Evolutionary conservation across 2,113 vertebrate genomes (phyloP).

Genomic region (Vicugna pacos): DNA sequence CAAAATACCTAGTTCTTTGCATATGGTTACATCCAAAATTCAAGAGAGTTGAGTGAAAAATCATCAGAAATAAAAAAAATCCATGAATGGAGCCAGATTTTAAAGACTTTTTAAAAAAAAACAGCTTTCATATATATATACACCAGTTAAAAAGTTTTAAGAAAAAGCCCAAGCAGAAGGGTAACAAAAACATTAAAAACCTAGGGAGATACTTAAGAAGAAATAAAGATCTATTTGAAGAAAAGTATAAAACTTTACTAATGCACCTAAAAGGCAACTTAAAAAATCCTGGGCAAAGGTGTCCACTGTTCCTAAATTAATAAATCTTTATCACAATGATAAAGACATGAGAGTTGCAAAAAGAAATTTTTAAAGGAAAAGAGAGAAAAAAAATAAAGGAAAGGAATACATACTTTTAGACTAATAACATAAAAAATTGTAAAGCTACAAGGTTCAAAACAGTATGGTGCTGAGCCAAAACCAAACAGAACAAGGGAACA

Average conservation of each 20-base stretch:
- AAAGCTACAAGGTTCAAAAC: slow-evolving; percentile 13
- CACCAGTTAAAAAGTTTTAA: not conserved
- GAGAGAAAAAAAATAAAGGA: not conserved
- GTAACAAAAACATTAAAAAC: not conserved
- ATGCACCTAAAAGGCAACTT: not conserved
- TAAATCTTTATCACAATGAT: not conserved
- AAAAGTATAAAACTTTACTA: slow-evolving; percentile 10
- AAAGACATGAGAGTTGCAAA: not conserved
- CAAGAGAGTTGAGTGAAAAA: slow-evolving; percentile 11
- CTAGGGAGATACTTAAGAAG: slow-evolving; percentile 2
- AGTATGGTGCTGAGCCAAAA: not conserved
- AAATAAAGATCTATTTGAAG: slow-evolving; percentile 18
- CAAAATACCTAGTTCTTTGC: not conserved
- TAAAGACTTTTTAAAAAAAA: slow-evolving; percentile 10
- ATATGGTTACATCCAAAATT: not conserved
- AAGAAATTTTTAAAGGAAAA: not conserved
- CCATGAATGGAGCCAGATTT: not conserved
- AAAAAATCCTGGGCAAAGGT: slow-evolving; percentile 17
- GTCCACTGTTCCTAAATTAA: not conserved
- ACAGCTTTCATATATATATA: not conserved
- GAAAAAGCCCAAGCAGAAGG: not conserved
- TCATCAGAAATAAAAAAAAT: slow-evolving; percentile 23
- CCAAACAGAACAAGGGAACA: not conserved
- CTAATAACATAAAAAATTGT: slow-evolving; percentile 25
- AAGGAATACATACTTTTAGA: not conserved